Evolutionary conservation across 1,140 invertebrate genomes (phyloP).

Genomic region (Mamestra configurata): DNA sequence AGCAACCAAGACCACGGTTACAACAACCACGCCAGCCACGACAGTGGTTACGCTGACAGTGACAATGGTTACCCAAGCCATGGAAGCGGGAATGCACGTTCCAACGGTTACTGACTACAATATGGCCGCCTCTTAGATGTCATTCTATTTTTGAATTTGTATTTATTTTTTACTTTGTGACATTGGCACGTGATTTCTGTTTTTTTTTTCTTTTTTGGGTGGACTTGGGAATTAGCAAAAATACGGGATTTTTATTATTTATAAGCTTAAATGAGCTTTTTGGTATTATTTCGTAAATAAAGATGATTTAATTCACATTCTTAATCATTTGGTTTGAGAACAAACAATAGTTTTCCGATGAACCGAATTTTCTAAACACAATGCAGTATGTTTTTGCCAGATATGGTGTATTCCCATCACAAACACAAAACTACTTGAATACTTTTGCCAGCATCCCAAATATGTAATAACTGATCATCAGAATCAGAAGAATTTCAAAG

Average conservation of each 20-base stretch:
- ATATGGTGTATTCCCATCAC: no score
- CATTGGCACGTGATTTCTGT: not conserved
- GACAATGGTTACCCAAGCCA: slow-evolving; percentile 34
- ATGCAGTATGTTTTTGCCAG: no score
- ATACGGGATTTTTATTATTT: not conserved
- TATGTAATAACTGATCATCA: no score
- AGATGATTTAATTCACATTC: no score
- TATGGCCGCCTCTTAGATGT: slow-evolving; percentile 1
- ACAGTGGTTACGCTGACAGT: slow-evolving; percentile 32
- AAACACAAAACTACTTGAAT: no score
- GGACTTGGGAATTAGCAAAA: no score
- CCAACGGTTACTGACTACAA: slow-evolving; percentile 68
- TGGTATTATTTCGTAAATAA: no score
- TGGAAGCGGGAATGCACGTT: slow-evolving; percentile 55
- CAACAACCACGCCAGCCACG: slow-evolving; percentile 59
- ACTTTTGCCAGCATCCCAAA: no score
- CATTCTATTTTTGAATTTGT: slow-evolving; percentile 40
- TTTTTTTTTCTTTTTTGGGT: not conserved
- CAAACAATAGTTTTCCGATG: no score
- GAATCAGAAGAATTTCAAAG: no score
- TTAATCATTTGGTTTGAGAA: no score
- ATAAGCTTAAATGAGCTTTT: not conserved
- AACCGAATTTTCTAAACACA: no score
- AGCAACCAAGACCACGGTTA: slow-evolving; percentile 53
- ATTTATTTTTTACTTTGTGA: slow-evolving; percentile 31